Evolutionary conservation across 1,140 invertebrate species (phyloP), one percentile per base, ranked within the genome.

Genomic region (Meloidogyne hapla): DNA sequence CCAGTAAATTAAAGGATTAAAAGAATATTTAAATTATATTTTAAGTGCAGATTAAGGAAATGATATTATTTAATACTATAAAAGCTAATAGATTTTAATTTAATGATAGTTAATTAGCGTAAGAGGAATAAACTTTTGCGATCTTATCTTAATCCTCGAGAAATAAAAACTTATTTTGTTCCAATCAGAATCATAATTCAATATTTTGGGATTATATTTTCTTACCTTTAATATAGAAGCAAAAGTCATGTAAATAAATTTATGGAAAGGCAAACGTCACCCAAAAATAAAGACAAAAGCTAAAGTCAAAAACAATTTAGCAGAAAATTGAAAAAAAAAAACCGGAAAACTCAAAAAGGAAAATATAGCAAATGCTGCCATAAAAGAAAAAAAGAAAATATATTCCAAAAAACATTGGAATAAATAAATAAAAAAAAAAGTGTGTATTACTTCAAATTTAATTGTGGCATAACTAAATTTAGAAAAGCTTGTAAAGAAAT

Each of bases 321-420:
- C 33, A 33, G 26, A 66, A 33, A 66, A 66, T 9, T 21, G 2
- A 25, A 66, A 8, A 40, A 66, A 66, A 25, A 33, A 8, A 33
- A 33, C 33, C 26, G 15, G 65, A 66, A 66, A 66, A 26, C 38
- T 66, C 15, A 66, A 66, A 66, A 66, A 40, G 18, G 38, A 66
- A 66, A 33, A 33, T 65, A 28, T 64, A 65, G 28, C 10, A 26
- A 65, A 26, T 18, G 13, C 2, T 65, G 8, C 28, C 13, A 13
- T 21, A 26, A 26, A 26, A 26, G 15, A 65, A 66, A 21, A 66
- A 26, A 33, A 33, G 33, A 33, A 33, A 33, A 33, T 33, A 33
- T 33, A 33, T 6, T 33, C 33, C n/a, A 25, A 66, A 66, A 66
- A 25, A 40, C 5, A 18, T 8, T 66, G 9, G n/a, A 66, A 66